Percentiles rank a stretch among this genome's conserved stretches.
phyloP scores from a whole-genome alignment of 2,888 invertebrate genomes.

The Lycophotia porphyrea region DNA sequence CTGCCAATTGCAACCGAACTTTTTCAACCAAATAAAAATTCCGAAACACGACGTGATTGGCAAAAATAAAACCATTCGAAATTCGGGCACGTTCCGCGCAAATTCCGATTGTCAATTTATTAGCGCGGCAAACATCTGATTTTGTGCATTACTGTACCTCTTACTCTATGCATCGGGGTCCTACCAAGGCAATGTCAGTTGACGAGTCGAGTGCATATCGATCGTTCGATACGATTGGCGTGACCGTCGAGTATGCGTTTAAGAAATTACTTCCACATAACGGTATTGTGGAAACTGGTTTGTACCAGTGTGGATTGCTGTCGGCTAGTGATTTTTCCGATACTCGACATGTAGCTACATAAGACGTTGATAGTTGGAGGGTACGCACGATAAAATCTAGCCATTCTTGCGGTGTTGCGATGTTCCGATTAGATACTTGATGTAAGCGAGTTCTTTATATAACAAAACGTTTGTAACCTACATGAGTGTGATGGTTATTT shows the following conservation, averaged over 20 bases:
- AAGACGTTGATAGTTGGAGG: slow-evolving; percentile 41
- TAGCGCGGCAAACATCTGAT: slow-evolving; percentile 33
- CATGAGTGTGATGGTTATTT: slow-evolving; percentile 5
- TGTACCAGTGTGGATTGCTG: slow-evolving; percentile 72
- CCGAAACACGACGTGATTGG: background rate
- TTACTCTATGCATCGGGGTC: slow-evolving; percentile 8
- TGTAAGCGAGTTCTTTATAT: slow-evolving; percentile 43
- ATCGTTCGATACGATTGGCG: slow-evolving; percentile 74
- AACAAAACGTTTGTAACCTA: slow-evolving; percentile 31
- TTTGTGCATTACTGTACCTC: slow-evolving; percentile 27
- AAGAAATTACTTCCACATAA: slow-evolving; percentile 86
- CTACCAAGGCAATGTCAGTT: slow-evolving; percentile 60
- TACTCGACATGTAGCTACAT: slow-evolving; percentile 66
- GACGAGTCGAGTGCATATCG: slow-evolving; percentile 67
- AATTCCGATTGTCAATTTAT: slow-evolving; percentile 27
- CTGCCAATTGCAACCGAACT: slow-evolving; percentile 4
- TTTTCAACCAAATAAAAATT: slow-evolving; percentile 15
- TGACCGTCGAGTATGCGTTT: slow-evolving; percentile 79
- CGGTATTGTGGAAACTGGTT: slow-evolving; percentile 85
- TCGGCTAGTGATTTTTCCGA: slow-evolving; percentile 80
- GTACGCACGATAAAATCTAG: slow-evolving; percentile 54
- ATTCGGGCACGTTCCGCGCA: slow-evolving; percentile 33
- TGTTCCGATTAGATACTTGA: slow-evolving; percentile 49
- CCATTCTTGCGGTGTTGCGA: slow-evolving; percentile 41
- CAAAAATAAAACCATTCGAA: slow-evolving; percentile 22